Evolutionary conservation across 1,140 invertebrate genomes (phyloP), one percentile per base, ranked within the genome.

Genomic region (Scylla paramamosain): DNA sequence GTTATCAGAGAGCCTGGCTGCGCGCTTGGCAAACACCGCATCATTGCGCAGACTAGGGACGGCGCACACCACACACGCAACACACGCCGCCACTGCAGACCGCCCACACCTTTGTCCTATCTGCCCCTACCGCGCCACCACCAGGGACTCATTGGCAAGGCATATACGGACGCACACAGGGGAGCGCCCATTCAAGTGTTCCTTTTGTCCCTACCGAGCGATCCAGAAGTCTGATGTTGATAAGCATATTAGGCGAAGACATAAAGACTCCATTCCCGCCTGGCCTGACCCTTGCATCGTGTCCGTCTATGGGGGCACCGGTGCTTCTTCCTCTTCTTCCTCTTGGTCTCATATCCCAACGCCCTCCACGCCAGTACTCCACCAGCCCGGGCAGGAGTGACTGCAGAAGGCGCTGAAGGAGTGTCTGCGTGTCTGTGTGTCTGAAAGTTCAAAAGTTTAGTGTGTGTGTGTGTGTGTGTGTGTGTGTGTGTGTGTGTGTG

Each of bases 191-290:
- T 95, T 95, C 83, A 95, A 95, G 29, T 95, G 94, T 46, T 92
- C 94, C 25, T 98, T 99, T 96, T 99, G 99, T 97, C 98, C 98
- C 96, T 98, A 99, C 16, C 99, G 99, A 0, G 99, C 99, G 97
- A 99, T 99, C 29, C 99, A 99, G 97, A 97, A 99, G 83, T 99
- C 99, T 31, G 99, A 99, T 97, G 97, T 99, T 31, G 90, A 95
- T 83, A 95, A 95, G 31, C 94, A 95, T 29, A 92, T 95, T 28
- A 45, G 94, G 14, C 82, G 94, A 7, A 32, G 94, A 16, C 94
- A 95, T 32, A 92, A 95, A n/a, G 93, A 94, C 48, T 48, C 94
- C 28, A 28, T 91, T 14, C 45, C 83, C 25, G 28, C 86, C 39
- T 89, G 32, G 29, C 45, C 59, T 29, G 91, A n/a, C 67, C 48